Conservation (phyloP, 2,113 vertebrate genomes). For the Tenrec ecaudatus region DNA sequence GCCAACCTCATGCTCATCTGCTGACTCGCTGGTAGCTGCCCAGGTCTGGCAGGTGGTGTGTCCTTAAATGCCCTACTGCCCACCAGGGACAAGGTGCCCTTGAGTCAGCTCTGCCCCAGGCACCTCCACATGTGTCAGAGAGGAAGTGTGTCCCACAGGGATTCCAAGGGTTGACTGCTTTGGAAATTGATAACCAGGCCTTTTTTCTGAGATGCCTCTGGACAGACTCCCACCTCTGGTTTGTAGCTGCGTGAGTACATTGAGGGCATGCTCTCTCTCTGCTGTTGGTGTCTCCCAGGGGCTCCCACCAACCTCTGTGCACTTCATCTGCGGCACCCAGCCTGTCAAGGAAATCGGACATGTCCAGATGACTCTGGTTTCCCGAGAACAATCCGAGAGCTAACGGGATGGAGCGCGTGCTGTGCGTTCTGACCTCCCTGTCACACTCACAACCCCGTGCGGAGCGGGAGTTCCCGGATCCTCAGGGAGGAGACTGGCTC, state of each 20-base stretch:
- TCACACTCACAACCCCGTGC: neutral
- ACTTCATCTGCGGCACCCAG: neutral
- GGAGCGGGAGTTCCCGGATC: neutral
- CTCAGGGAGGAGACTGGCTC: neutral
- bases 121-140: neutral
- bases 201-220: neutral
- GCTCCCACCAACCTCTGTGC: neutral
- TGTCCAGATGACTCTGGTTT: neutral
- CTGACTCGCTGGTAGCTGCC: neutral
- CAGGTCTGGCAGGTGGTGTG: neutral
- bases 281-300: neutral
- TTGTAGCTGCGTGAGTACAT: neutral
- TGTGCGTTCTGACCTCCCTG: neutral
- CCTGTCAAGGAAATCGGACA: neutral
- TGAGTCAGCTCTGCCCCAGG: neutral
- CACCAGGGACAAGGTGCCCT: neutral
- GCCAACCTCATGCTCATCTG: neutral
- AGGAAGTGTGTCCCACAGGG: neutral
- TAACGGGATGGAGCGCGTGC: accelerated
- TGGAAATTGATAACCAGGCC: neutral
- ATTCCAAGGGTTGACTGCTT: neutral
- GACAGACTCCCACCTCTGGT: neutral
- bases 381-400: neutral
- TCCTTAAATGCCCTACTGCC: neutral
- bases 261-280: neutral